These are phyloP conservation scores for Bombus pyrosoma DNA, from an alignment of 1,140 invertebrate species.

Conservation along the genomic window DNA sequence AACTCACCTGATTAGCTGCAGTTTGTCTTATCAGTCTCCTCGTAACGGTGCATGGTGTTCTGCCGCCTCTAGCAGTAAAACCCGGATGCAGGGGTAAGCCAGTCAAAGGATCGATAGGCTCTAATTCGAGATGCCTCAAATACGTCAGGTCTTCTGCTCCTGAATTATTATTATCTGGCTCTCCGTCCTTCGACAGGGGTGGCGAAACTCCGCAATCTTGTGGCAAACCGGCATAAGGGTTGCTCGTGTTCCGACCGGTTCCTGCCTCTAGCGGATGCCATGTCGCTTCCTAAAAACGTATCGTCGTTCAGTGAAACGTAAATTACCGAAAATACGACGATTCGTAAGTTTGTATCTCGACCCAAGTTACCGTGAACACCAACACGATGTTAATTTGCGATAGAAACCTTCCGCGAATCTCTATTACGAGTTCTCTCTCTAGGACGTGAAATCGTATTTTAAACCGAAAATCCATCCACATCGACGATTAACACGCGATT, in stretches of 20 bases:
- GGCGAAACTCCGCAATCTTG: conserved; percentile 77
- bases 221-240: conserved; percentile 74
- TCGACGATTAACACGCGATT: background rate
- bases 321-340: background rate
- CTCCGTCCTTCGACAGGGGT: conserved; percentile 77
- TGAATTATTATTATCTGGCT: conserved; percentile 80
- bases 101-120: conserved; percentile 84
- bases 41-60: conserved; percentile 92
- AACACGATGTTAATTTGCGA: background rate
- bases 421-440: too few relatives aligned
- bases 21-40: conserved; percentile 83
- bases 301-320: too few relatives aligned
- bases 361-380: background rate
- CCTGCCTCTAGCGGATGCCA: conserved; percentile 81
- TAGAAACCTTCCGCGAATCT: too few relatives aligned
- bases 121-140: conserved; percentile 90
- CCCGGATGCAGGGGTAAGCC: conserved; percentile 75
- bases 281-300: conserved; percentile 79
- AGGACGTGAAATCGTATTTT: too few relatives aligned
- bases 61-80: conserved; percentile 84
- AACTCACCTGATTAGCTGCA: conserved; percentile 74
- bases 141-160: conserved; percentile 84
- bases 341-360: background rate
- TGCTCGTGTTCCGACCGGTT: conserved; percentile 77
- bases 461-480: background rate